Conservation (phyloP, 2,113 vertebrate genomes). For the Antennarius striatus region DNA sequence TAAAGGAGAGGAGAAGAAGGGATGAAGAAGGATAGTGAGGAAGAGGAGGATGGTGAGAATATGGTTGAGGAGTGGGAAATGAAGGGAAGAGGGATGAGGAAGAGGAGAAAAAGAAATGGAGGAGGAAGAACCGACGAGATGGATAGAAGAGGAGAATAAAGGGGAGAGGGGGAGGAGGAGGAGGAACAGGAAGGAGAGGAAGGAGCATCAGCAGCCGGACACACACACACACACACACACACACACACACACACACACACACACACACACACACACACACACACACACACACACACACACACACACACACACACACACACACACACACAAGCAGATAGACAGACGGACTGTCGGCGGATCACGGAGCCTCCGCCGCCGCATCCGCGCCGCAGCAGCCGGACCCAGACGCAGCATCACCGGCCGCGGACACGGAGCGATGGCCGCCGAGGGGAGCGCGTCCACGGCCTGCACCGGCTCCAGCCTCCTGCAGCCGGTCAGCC, state of each 20-base stretch:
- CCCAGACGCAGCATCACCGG: conserved; percentile 41
- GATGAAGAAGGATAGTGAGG: neutral
- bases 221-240: neutral
- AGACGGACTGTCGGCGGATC: too few species aligned
- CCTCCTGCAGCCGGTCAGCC: conserved; percentile 78
- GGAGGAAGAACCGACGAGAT: neutral
- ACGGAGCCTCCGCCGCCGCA: conserved; percentile 37
- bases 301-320: too few species aligned
- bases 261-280: too few species aligned
- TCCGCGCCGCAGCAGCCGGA: conserved; percentile 46
- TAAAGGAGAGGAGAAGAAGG: neutral
- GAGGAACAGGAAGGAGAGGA: conserved; percentile 27
- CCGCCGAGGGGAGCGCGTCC: conserved; percentile 64
- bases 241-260: too few species aligned
- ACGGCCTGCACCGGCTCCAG: conserved; percentile 77
- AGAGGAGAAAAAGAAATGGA: conserved; percentile 4
- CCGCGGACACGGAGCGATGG: conserved; percentile 62
- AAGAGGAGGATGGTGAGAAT: neutral
- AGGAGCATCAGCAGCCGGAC: conserved; percentile 23
- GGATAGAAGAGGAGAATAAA: conserved; percentile 3
- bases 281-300: too few species aligned
- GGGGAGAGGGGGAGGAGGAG: conserved; percentile 33
- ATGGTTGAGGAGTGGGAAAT: neutral
- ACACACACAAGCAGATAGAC: too few species aligned
- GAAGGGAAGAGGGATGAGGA: neutral